Conservation (phyloP, 2,888 invertebrate species). For the Steinernema carpocapsae region DNA sequence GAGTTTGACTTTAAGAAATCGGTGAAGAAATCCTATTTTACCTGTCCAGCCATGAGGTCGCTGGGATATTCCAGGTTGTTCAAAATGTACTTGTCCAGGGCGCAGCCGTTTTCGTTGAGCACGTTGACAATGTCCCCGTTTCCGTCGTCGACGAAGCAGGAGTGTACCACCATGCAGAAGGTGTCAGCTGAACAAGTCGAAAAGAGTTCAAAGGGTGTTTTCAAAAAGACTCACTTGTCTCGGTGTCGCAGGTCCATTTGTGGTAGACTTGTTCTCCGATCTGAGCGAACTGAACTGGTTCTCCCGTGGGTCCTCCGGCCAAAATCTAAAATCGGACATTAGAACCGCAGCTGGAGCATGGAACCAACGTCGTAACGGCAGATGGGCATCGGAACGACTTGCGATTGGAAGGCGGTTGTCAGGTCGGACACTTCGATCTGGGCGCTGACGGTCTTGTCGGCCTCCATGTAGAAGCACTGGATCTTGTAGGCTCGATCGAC, state of each 20-base stretch:
- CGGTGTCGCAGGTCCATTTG: conserved; percentile 65
- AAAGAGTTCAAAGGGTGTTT: not conserved
- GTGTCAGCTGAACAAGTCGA: conserved; percentile 52
- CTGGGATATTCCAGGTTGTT: conserved; percentile 62
- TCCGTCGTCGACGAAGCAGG: conserved; percentile 65
- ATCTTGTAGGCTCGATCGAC: conserved; percentile 63
- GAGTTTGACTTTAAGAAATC: too few species aligned
- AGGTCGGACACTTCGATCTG: conserved; percentile 63
- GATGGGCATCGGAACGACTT: conserved; percentile 65
- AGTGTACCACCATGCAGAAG: conserved; percentile 65
- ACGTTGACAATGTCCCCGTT: conserved; percentile 59
- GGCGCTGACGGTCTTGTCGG: conserved; percentile 64
- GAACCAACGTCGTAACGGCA: conserved; percentile 55
- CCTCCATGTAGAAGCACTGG: conserved; percentile 68
- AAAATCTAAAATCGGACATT: conserved; percentile 49
- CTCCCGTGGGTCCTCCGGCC: conserved; percentile 62
- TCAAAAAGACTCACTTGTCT: conserved; percentile 44
- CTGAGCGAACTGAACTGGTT: conserved; percentile 63
- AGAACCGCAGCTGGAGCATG: not conserved
- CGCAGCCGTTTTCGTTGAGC: conserved; percentile 59
- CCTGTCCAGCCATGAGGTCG: conserved; percentile 58
- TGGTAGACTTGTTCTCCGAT: conserved; percentile 62
- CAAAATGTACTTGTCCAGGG: conserved; percentile 56
- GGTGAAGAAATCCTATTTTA: not conserved
- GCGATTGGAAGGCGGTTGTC: conserved; percentile 65